Evolutionary conservation across 2,888 invertebrate genomes (phyloP).

Genomic region (Ophraella communa): DNA sequence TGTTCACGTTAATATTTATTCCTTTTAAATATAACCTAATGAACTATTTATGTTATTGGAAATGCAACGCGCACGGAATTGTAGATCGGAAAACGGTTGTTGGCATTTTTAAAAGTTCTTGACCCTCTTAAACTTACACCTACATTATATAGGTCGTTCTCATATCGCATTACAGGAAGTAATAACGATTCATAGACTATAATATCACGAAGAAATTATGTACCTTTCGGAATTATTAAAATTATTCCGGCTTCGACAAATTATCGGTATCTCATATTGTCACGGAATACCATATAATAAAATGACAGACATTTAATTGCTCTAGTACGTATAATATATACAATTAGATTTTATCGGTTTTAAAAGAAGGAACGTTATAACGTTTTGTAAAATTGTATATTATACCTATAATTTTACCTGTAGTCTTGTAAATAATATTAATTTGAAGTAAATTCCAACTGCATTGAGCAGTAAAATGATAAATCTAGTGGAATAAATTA

Average conservation of each 20-base stretch:
- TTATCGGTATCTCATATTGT: conserved; percentile 32
- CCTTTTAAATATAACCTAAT: too few species aligned
- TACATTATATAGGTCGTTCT: conserved; percentile 8
- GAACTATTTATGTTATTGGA: not conserved
- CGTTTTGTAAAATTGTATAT: too few species aligned
- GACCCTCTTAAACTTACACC: not conserved
- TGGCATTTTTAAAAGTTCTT: not conserved
- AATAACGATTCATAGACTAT: conserved; percentile 12
- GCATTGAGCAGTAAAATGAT: too few species aligned
- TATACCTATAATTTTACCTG: too few species aligned
- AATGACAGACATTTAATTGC: conserved; percentile 26
- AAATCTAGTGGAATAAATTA: too few species aligned
- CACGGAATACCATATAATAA: conserved; percentile 29
- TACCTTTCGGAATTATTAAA: conserved; percentile 25
- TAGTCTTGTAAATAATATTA: too few species aligned
- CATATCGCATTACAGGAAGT: conserved; percentile 14
- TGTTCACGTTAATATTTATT: too few species aligned
- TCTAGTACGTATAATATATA: conserved; percentile 7
- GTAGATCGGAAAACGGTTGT: not conserved
- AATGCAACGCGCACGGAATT: not conserved
- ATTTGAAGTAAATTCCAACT: too few species aligned
- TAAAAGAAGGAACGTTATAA: not conserved
- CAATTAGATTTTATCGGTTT: conserved; percentile 18
- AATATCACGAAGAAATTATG: conserved; percentile 20
- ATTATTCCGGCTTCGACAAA: conserved; percentile 29